phyloP scores from a whole-genome alignment of 2,888 invertebrate species.

The Dyspetes luteomarginatus region DNA sequence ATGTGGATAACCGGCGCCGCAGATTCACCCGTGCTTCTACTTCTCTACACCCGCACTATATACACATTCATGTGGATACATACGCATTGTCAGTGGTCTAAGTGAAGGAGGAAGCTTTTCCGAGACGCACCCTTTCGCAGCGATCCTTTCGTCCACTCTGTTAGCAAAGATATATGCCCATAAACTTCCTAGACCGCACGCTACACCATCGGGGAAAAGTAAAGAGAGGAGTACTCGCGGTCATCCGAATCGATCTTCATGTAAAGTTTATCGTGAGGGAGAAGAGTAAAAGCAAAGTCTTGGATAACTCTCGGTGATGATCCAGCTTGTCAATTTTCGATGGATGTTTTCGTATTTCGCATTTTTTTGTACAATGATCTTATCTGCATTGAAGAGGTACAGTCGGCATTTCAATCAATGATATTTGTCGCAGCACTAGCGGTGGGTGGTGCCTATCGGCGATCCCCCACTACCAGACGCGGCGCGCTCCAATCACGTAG shows the following conservation, averaged over 20 bases:
- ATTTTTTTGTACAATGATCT: too few relatives aligned
- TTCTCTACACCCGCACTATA: conserved; percentile 23
- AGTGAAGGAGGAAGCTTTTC: conserved; percentile 45
- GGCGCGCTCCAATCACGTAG: too few relatives aligned
- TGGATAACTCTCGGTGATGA: conserved; percentile 1
- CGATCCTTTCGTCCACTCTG: conserved; percentile 22
- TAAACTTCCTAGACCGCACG: not conserved
- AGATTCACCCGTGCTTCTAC: conserved; percentile 54
- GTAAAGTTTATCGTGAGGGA: conserved; percentile 49
- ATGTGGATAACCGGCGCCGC: conserved; percentile 77
- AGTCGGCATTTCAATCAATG: too few relatives aligned
- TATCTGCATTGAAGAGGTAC: too few relatives aligned
- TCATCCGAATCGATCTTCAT: conserved; percentile 61
- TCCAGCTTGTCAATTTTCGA: not conserved
- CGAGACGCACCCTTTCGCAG: conserved; percentile 38
- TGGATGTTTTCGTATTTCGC: too few relatives aligned
- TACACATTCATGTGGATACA: conserved; percentile 29
- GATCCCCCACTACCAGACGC: too few relatives aligned
- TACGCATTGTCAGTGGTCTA: conserved; percentile 21
- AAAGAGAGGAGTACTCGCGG: conserved; percentile 31
- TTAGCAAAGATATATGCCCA: conserved; percentile 6
- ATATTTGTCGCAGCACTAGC: too few relatives aligned
- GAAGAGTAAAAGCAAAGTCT: conserved; percentile 28
- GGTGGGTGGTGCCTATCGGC: too few relatives aligned
- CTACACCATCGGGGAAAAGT: not conserved